These are phyloP conservation scores for Cheiracanthium punctorium DNA, from an alignment of 2,888 invertebrate species.

Conservation along the genomic window DNA sequence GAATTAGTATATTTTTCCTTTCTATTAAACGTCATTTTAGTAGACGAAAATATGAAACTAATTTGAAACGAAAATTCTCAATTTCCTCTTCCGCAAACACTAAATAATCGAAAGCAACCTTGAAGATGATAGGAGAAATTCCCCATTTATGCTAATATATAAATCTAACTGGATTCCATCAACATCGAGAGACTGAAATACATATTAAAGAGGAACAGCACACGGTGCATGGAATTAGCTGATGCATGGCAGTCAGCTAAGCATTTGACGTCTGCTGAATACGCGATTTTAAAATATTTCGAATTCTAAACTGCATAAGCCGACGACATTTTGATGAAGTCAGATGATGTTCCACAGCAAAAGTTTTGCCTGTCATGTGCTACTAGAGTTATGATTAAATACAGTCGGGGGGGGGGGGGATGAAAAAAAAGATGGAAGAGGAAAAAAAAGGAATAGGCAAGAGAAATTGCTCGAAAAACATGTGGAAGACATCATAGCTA, in stretches of 20 bases:
- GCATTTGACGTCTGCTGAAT: background rate
- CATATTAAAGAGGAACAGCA: background rate
- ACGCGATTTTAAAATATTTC: background rate
- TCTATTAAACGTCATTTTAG: too few relatives aligned
- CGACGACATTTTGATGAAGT: too few relatives aligned
- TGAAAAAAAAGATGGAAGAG: too few relatives aligned
- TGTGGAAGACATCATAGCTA: conserved; percentile 3
- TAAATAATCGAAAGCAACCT: too few relatives aligned
- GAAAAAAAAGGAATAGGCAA: too few relatives aligned
- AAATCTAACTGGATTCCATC: background rate
- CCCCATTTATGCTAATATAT: background rate
- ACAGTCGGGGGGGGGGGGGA: too few relatives aligned
- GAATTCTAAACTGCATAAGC: background rate
- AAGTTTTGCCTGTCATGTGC: background rate
- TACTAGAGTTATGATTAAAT: too few relatives aligned
- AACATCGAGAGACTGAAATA: background rate
- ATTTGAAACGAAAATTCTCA: too few relatives aligned
- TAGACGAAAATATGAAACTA: too few relatives aligned
- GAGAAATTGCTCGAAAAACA: background rate
- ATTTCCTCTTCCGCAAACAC: too few relatives aligned
- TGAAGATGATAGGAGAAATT: background rate
- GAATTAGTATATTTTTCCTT: too few relatives aligned
- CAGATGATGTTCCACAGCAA: too few relatives aligned
- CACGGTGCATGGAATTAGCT: conserved; percentile 38
- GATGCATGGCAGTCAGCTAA: conserved; percentile 24